phyloP scores from a whole-genome alignment of 2,113 vertebrate genomes.

The Sylvilagus bachmani region DNA sequence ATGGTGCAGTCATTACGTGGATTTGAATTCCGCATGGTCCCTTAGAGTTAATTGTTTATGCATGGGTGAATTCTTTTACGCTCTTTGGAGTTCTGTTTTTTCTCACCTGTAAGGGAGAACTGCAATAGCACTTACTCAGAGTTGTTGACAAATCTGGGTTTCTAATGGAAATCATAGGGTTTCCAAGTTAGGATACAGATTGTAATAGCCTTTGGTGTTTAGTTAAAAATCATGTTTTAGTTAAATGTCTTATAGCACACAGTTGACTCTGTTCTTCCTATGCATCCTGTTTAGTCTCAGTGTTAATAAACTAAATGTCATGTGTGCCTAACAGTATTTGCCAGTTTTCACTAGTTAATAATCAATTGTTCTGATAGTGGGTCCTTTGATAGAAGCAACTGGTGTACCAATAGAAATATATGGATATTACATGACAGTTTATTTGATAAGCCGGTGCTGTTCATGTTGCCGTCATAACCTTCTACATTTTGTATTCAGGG shows the following conservation, averaged over 20 bases:
- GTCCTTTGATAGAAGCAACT: conserved; percentile 51
- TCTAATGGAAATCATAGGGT: conserved; percentile 4
- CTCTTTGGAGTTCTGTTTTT: conserved; percentile 34
- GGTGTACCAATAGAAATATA: not conserved
- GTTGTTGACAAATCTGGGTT: conserved; percentile 22
- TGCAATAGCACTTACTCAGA: not conserved
- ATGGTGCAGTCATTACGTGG: not conserved
- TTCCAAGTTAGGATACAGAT: conserved; percentile 3
- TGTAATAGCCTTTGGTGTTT: conserved; percentile 22
- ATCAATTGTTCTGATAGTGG: not conserved
- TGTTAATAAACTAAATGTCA: conserved; percentile 24
- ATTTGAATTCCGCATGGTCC: conserved; percentile 8
- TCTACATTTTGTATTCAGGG: not conserved
- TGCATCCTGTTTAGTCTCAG: conserved; percentile 16
- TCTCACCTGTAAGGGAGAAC: not conserved
- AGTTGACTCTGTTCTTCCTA: conserved; percentile 3
- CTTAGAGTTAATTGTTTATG: conserved; percentile 16
- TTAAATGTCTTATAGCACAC: not conserved
- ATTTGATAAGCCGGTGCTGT: conserved; percentile 35
- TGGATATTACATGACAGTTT: not conserved
- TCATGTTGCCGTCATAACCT: not conserved
- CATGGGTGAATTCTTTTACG: conserved; percentile 1
- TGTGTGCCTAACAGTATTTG: not conserved
- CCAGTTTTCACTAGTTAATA: conserved; percentile 4
- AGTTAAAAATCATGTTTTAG: conserved; percentile 33